Percentiles rank a stretch among this genome's conserved stretches.
Evolutionary conservation across 2,113 vertebrate species (phyloP).

Genomic region (Perca schrenkii): DNA sequence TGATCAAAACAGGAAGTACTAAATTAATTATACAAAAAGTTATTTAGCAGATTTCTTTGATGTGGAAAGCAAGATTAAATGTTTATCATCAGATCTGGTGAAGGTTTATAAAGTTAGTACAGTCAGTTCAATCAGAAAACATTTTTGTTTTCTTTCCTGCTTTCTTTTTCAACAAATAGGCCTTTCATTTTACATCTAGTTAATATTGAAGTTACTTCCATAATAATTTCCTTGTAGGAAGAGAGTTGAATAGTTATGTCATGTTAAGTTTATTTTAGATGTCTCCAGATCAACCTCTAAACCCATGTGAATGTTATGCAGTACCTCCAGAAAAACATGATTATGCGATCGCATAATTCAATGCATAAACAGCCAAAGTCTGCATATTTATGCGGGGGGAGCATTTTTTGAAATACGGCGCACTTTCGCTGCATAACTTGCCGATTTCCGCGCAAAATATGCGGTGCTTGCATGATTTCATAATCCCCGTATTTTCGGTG

Average conservation of each 20-base stretch:
- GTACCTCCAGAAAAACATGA: no score
- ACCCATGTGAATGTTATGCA: background rate
- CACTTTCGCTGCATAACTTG: no score
- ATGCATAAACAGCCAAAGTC: no score
- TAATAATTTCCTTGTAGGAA: background rate
- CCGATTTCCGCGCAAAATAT: no score
- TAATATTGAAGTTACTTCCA: background rate
- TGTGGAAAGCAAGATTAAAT: background rate
- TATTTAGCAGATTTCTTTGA: background rate
- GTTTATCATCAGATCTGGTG: background rate
- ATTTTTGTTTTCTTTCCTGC: background rate
- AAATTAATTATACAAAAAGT: no score
- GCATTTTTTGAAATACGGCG: no score
- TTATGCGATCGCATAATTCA: no score
- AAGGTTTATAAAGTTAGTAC: background rate
- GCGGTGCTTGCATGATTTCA: no score
- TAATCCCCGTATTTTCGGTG: no score
- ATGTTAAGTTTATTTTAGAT: background rate
- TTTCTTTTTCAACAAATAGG: background rate
- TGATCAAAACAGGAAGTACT: background rate
- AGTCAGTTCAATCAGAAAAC: background rate
- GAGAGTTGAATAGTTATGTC: background rate
- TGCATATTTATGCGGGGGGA: no score
- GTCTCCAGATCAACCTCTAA: background rate
- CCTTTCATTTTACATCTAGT: no score